Evolutionary conservation across 2,113 vertebrate genomes (phyloP).

Genomic region (Pterocles gutturalis): DNA sequence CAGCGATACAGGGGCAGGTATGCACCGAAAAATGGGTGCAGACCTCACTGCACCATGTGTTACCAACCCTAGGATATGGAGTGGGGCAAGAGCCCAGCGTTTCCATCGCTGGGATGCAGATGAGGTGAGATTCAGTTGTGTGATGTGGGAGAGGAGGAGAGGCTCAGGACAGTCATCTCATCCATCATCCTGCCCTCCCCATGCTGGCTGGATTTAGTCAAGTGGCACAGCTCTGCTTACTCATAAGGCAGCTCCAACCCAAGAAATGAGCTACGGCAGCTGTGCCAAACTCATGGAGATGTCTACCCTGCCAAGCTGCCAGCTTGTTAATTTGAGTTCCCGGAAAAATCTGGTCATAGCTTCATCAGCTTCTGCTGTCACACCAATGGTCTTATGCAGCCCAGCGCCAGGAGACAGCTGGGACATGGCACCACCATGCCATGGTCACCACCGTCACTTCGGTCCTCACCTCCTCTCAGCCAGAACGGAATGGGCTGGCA

Average conservation of each 20-base stretch:
- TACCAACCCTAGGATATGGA: background rate
- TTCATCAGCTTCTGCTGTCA: background rate
- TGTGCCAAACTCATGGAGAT: background rate
- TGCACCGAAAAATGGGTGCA: background rate
- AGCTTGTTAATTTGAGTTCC: background rate
- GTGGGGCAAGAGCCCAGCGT: background rate
- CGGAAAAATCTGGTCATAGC: background rate
- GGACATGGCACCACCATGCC: background rate
- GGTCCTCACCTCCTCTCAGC: background rate
- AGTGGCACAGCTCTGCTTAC: background rate
- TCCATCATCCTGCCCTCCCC: background rate
- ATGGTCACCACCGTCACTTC: background rate
- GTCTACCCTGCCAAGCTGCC: background rate
- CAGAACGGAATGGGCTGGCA: background rate
- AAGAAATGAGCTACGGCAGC: background rate
- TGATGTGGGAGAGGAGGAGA: background rate
- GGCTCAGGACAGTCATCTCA: background rate
- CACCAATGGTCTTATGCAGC: background rate
- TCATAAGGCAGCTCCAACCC: background rate
- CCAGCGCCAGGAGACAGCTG: background rate
- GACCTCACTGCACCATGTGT: background rate
- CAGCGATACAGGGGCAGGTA: rapidly evolving
- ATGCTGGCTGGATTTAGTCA: background rate
- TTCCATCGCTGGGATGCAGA: background rate
- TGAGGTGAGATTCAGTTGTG: background rate